Evolutionary conservation across 2,888 invertebrate species (phyloP), one percentile per base, ranked within the genome.

Genomic region (Macrophya alboannulata): DNA sequence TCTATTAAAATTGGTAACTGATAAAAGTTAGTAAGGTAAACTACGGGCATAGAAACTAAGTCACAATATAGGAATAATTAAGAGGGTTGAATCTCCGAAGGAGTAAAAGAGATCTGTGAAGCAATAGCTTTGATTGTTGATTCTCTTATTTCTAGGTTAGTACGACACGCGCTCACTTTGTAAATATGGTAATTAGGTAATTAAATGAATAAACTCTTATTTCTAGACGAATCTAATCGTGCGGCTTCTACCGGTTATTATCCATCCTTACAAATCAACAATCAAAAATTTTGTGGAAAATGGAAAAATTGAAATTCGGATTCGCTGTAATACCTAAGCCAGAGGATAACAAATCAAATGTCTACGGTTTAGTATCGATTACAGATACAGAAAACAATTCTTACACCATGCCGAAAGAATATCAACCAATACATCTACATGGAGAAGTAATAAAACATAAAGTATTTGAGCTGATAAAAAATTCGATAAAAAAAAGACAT

Each of bases 61-160:
- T 68, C 68, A 68, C 37, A 31, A 68, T 68, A 68, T 68, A 68
- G 12, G 48, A 48, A 48, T 48, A 31, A 31, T 55, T 8, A 55
- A 6, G 55, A 55, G 55, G 4, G 55, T 65, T 65, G 65, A 68
- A 68, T 68, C 68, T 68, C 31, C 68, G 37, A 68, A 68, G 68
- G 68, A 37, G 68, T 37, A 68, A 68, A 68, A 68, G 68, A 31
- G 68, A 68, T 68, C 68, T 68, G 68, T 68, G 68, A 68, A 68
- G 68, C 68, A 68, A 68, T 68, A 68, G 68, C 68, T 68, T 68
- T 68, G 68, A 68, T 68, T 68, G 68, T 68, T 68, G 68, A 68
- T 68, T 68, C 68, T 37, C 68, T 68, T 68, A 68, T 68, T 68
- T 68, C 37, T 68, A 68, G 68, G 68, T 68, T 68, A 68, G 68